Base-by-base conservation (phyloP, 2,888 invertebrate species). In the Tiliacea citrago region DNA sequence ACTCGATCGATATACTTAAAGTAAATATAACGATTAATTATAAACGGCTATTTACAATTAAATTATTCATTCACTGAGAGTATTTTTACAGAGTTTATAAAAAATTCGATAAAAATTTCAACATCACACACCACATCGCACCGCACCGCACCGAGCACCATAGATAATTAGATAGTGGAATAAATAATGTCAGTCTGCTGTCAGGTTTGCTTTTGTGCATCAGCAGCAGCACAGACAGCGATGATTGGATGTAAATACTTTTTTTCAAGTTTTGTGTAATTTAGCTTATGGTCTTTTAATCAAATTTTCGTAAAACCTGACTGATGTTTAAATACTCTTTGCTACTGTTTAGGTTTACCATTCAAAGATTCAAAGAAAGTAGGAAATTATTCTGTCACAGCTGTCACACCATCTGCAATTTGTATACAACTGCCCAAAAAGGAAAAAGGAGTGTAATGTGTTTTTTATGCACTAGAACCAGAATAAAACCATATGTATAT, bases 71-170 rank as follows among this genome's bases (percentile, higher is more conserved):
- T 72, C 79, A 81, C 73, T 70, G 21, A 58, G n/a, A 78, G 60
- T 69, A 65, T 66, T 81, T 70, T 73, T 72, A 76, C 21, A 70
- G 45, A 75, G 63, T 77, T 62, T 67, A 45, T 76, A 77, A 69
- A 67, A 73, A 83, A 79, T 77, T 68, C 76, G 79, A 70, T 79
- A 82, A 78, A 85, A 79, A 70, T 68, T 79, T 82, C 82, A 57
- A 80, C 84, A 86, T 79, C 80, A 77, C 87, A 82, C 88, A 85
- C 85, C 82, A 83, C 86, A 83, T 72, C 84, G 74, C 81, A 74
- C 75, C 80, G 49, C 78, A 83, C 85, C 81, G 57, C 75, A 84
- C 83, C 77, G 68, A 72, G 55, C 86, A 84, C 87, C 82, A 86
- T 77, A 86, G 81, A 57, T 1, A 51, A 18, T 55, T 77, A 86